Evolutionary conservation across 2,113 vertebrate genomes (phyloP).

Genomic region (Tricholaema leucomelas): DNA sequence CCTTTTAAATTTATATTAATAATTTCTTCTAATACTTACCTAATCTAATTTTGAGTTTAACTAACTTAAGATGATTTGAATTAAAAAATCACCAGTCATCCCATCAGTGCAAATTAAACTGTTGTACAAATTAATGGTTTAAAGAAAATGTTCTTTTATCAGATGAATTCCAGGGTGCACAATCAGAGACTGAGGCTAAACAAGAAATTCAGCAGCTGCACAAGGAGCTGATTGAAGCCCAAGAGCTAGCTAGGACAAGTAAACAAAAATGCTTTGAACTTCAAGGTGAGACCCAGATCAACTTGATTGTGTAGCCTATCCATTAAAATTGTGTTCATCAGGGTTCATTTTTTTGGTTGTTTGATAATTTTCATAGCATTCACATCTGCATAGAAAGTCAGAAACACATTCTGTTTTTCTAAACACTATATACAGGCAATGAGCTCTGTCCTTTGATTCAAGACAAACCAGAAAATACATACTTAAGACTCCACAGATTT

Average conservation of each 20-base stretch:
- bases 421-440: neutral
- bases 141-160: conserved; percentile 77
- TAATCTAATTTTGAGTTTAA: conserved; percentile 51
- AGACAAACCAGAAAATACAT: neutral
- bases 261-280: conserved; percentile 96
- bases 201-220: conserved; percentile 93
- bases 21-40: conserved; percentile 60
- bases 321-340: neutral
- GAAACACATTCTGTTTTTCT: neutral
- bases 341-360: neutral
- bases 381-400: neutral
- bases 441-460: neutral
- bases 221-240: conserved; percentile 92
- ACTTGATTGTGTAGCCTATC: conserved; percentile 34
- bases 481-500: neutral
- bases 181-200: conserved; percentile 90
- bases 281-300: conserved; percentile 85
- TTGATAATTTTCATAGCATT: neutral
- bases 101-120: conserved; percentile 22
- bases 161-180: conserved; percentile 89
- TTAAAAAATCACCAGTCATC: neutral
- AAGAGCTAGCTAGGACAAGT: conserved; percentile 93
- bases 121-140: conserved; percentile 64
- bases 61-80: conserved; percentile 46
- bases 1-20: conserved; percentile 25